Conservation (phyloP, 2,113 vertebrate genomes). For the Melanotaenia duboulayi region DNA sequence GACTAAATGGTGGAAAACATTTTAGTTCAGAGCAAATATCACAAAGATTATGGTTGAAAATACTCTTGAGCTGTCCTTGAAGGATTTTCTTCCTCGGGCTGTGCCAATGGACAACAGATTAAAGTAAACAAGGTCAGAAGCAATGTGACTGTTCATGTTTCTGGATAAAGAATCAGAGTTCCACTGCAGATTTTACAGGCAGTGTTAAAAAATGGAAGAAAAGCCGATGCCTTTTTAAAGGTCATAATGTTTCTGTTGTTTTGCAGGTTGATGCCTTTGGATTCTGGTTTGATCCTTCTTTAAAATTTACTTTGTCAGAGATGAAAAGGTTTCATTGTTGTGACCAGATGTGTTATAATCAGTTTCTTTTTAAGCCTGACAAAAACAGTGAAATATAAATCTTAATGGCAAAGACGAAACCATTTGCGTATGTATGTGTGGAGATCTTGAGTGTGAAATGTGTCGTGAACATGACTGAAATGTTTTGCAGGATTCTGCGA, state of each 20-base stretch:
- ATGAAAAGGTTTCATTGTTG: neutral
- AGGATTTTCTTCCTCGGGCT: conserved; percentile 38
- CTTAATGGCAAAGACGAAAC: neutral
- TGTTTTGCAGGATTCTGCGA: neutral
- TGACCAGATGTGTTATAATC: neutral
- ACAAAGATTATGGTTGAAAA: conserved; percentile 33
- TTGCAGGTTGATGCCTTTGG: neutral
- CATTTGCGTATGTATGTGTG: too few relatives aligned
- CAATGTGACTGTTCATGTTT: conserved; percentile 23
- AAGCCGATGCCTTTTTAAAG: conserved; percentile 5
- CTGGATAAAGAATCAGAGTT: conserved; percentile 4
- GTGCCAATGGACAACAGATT: conserved; percentile 26
- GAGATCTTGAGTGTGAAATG: too few relatives aligned
- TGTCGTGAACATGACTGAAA: neutral
- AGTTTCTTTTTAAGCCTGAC: neutral
- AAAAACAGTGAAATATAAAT: neutral
- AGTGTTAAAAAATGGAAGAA: neutral
- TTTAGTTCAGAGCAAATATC: conserved; percentile 49
- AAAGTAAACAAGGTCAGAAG: conserved; percentile 65
- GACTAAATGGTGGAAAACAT: conserved; percentile 38
- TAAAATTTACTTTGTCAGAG: neutral
- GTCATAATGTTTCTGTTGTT: neutral
- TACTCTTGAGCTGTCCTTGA: conserved; percentile 47
- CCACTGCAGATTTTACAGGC: neutral
- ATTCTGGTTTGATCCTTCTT: conserved; percentile 2